phyloP scores from a whole-genome alignment of 2,888 invertebrate species.

The Athetis lepigone region DNA sequence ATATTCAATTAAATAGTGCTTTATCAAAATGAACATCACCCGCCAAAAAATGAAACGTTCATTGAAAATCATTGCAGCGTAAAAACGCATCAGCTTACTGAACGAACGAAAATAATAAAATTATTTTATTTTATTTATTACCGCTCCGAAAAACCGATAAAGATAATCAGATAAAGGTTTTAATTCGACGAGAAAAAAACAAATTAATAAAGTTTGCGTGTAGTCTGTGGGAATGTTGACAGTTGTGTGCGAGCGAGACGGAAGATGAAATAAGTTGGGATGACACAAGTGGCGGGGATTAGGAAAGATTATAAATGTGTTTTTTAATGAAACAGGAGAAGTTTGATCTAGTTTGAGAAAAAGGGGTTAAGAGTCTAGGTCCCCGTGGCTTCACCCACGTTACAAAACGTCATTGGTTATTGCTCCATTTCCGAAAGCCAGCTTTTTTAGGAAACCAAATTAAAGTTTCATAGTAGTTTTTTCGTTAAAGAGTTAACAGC shows the following conservation, averaged over 20 bases:
- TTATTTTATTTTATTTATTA: constrained; percentile 77
- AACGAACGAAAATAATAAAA: constrained; percentile 70
- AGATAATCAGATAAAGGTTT: constrained; percentile 89
- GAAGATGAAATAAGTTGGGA: constrained; percentile 59
- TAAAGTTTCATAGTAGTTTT: too few species aligned
- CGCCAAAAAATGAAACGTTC: constrained; percentile 69
- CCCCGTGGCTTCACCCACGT: too few species aligned
- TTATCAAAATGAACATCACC: constrained; percentile 58
- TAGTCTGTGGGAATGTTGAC: constrained; percentile 80
- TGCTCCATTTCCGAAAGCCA: too few species aligned
- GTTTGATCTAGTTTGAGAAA: constrained; percentile 9
- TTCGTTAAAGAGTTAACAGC: too few species aligned
- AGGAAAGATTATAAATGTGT: constrained; percentile 44
- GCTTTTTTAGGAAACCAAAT: too few species aligned
- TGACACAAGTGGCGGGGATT: constrained; percentile 61
- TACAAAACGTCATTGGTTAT: too few species aligned
- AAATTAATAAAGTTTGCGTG: constrained; percentile 72
- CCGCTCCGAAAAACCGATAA: constrained; percentile 70
- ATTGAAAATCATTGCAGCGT: constrained; percentile 75
- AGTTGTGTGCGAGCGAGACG: constrained; percentile 74
- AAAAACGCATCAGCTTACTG: constrained; percentile 86
- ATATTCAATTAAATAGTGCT: constrained; percentile 49
- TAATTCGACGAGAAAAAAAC: constrained; percentile 77
- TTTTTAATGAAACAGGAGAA: constrained; percentile 53
- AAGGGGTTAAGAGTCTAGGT: constrained; percentile 10